phyloP scores from a whole-genome alignment of 2,113 vertebrate species.

The Todiramphus chloris region DNA sequence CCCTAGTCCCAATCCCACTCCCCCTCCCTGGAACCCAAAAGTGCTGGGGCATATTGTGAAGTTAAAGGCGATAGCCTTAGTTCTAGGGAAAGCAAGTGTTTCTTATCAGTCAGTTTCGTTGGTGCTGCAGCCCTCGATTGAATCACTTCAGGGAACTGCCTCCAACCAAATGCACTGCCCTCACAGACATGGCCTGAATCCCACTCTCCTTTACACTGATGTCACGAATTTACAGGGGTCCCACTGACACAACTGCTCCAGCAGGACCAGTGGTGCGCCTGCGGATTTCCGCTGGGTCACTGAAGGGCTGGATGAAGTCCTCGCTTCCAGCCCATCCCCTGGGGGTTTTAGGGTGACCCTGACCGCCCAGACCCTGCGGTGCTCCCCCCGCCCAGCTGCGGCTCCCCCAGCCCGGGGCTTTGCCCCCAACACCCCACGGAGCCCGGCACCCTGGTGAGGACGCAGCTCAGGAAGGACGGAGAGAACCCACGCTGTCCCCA shows the following conservation, averaged over 20 bases:
- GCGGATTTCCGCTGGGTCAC: slow-evolving; percentile 42
- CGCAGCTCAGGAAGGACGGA: not conserved
- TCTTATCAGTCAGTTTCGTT: not conserved
- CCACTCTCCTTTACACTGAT: not conserved
- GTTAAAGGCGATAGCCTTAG: not conserved
- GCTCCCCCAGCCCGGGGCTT: not conserved
- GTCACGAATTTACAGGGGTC: not conserved
- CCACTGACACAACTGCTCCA: not conserved
- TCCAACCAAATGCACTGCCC: not conserved
- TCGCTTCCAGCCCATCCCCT: not conserved
- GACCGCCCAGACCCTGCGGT: rapidly evolving
- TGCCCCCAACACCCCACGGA: not conserved
- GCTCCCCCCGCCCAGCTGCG: not conserved
- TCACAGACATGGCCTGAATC: not conserved
- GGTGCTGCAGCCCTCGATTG: not conserved
- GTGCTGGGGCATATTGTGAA: not conserved
- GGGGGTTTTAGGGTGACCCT: not conserved
- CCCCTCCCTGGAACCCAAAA: not conserved
- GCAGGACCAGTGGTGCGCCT: not conserved
- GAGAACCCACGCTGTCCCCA: not conserved
- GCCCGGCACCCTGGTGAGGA: not conserved
- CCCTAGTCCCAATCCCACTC: not conserved
- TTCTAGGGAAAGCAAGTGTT: not conserved
- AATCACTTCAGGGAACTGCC: not conserved
- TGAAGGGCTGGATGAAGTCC: not conserved